Evolutionary conservation across 2,113 vertebrate genomes (phyloP).

Genomic region (Oceanodroma tethys): DNA sequence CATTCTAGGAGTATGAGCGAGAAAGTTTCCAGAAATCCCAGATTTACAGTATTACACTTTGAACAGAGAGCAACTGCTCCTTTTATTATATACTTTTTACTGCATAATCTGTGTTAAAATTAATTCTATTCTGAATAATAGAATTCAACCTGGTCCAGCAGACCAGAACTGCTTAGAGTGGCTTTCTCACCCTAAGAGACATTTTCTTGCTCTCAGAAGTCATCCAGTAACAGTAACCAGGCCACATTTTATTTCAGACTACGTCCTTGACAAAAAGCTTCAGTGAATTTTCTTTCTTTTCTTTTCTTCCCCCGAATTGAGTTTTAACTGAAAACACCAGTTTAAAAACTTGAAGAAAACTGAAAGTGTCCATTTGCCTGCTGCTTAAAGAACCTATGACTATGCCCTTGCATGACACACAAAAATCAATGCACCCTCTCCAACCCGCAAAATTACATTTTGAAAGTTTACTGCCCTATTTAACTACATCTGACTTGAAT

Average conservation of each 20-base stretch:
- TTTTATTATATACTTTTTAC: not conserved
- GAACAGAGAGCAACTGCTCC: not conserved
- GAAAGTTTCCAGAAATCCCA: not conserved
- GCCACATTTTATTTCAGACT: not conserved
- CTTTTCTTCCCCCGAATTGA: accelerated
- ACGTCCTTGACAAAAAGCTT: not conserved
- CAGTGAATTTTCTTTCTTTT: not conserved
- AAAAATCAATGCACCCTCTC: not conserved
- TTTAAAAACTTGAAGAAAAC: not conserved
- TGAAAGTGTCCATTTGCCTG: not conserved
- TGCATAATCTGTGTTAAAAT: not conserved
- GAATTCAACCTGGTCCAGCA: not conserved
- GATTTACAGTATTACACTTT: not conserved
- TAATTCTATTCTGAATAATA: not conserved
- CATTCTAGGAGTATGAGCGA: not conserved
- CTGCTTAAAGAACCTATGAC: not conserved
- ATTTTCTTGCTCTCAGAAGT: not conserved
- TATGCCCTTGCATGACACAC: not conserved
- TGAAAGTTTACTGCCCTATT: not conserved
- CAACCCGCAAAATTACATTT: not conserved
- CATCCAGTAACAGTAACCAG: not conserved
- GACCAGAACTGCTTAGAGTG: not conserved
- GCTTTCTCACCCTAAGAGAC: not conserved
- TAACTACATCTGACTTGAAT: not conserved
- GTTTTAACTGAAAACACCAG: not conserved